Evolutionary conservation across 2,113 vertebrate genomes (phyloP).

Genomic region (Oriolus oriolus): DNA sequence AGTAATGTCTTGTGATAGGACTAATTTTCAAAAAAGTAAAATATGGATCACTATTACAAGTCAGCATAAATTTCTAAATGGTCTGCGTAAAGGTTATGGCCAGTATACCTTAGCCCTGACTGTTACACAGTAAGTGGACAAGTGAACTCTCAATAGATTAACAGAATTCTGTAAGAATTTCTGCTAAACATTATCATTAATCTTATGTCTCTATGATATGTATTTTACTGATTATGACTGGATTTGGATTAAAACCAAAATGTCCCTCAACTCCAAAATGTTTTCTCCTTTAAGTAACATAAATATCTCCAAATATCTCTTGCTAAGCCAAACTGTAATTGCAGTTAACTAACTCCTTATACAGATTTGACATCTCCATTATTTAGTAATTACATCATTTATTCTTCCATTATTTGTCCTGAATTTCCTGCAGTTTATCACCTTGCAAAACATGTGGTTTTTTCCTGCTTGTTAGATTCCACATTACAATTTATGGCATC

Average conservation of each 20-base stretch:
- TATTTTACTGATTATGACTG: background rate
- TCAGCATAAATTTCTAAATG: background rate
- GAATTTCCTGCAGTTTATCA: background rate
- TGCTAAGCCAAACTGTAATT: background rate
- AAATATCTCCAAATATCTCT: background rate
- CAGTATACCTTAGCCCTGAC: background rate
- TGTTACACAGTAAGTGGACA: rapidly evolving
- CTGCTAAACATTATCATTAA: background rate
- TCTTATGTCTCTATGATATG: background rate
- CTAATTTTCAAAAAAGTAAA: background rate
- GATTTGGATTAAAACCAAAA: background rate
- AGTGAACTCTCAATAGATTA: background rate
- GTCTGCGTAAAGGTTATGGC: background rate
- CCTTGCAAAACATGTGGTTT: rapidly evolving
- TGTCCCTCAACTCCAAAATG: background rate
- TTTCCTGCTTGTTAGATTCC: background rate
- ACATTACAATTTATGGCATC: background rate
- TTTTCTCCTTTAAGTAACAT: background rate
- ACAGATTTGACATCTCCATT: background rate
- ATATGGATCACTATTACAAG: background rate
- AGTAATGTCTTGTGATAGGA: background rate
- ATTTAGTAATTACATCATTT: background rate
- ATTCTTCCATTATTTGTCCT: background rate
- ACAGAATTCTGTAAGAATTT: background rate
- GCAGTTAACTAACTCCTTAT: background rate